A percentile compares a stretch with the other conserved stretches of the same genome.
Evolutionary conservation across 1,140 invertebrate genomes (phyloP).

Genomic region (Hypsibius dujardini): DNA sequence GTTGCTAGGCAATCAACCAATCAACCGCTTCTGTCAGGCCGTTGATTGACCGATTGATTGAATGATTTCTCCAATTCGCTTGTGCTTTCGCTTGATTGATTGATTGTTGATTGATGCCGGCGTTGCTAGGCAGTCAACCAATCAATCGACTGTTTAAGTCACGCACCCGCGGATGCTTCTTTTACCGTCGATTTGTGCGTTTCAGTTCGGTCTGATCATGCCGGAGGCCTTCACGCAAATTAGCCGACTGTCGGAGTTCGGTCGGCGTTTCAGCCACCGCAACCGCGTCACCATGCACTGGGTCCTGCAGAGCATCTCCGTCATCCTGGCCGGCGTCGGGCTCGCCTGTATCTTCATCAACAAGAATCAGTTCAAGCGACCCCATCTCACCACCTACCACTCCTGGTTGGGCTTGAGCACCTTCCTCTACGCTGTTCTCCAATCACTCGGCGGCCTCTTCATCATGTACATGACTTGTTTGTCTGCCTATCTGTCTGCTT

Average conservation of each 20-base stretch:
- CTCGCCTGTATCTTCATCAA: constrained; percentile 6
- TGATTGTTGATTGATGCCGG: too few species aligned
- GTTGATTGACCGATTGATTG: too few species aligned
- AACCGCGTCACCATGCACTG: background rate
- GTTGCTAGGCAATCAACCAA: too few species aligned
- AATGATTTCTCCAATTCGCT: too few species aligned
- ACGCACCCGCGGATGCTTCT: too few species aligned
- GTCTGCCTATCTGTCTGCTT: too few species aligned
- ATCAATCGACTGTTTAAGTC: too few species aligned
- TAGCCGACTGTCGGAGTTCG: constrained; percentile 5
- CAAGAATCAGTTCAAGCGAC: background rate
- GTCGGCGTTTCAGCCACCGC: background rate
- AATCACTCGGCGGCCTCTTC: constrained; percentile 7
- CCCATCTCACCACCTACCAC: constrained; percentile 8
- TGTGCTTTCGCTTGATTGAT: too few species aligned
- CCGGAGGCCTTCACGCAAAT: constrained; percentile 15
- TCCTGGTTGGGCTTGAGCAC: background rate
- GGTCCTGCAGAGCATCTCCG: background rate
- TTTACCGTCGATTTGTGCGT: background rate
- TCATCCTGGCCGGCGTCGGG: constrained; percentile 12
- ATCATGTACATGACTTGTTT: background rate
- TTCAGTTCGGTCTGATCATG: constrained; percentile 12
- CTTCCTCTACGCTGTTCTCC: constrained; percentile 3
- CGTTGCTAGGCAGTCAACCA: too few species aligned
- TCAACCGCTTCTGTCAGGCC: too few species aligned